A percentile compares a stretch with the other conserved stretches of the same genome.
These are phyloP conservation scores for Meteorus cinctellus DNA, from an alignment of 2,888 invertebrate genomes.

Conservation along the genomic window DNA sequence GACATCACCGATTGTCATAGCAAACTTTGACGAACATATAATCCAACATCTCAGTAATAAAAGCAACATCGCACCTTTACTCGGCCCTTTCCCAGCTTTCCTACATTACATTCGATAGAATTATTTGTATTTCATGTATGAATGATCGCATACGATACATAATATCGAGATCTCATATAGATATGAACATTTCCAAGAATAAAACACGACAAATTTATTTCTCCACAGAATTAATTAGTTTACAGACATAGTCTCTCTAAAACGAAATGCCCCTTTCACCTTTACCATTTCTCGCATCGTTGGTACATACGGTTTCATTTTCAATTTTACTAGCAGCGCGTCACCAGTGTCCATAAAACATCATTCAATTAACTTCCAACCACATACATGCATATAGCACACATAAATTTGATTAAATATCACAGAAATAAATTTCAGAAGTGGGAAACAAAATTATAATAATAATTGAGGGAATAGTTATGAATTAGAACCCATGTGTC, in stretches of 20 bases:
- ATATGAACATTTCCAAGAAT: not conserved
- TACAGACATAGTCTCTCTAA: not conserved
- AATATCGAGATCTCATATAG: not conserved
- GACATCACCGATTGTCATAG: conserved; percentile 28
- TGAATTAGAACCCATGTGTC: not conserved
- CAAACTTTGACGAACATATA: not conserved
- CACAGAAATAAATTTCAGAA: not conserved
- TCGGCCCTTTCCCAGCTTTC: no score
- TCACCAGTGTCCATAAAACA: conserved; percentile 5
- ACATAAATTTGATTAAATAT: not conserved
- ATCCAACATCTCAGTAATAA: conserved; percentile 23
- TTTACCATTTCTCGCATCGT: not conserved
- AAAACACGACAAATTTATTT: not conserved
- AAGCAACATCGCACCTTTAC: not conserved
- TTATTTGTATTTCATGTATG: not conserved
- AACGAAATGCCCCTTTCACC: not conserved
- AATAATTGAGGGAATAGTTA: not conserved
- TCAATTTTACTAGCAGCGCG: not conserved
- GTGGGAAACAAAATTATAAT: not conserved
- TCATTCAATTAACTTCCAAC: conserved; percentile 4
- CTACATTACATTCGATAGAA: not conserved
- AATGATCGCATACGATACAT: not conserved
- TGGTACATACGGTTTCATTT: conserved; percentile 1
- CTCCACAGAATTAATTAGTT: not conserved
- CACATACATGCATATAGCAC: not conserved